Base-by-base conservation (phyloP, 2,113 vertebrate species). In the Tetrax tetrax region DNA sequence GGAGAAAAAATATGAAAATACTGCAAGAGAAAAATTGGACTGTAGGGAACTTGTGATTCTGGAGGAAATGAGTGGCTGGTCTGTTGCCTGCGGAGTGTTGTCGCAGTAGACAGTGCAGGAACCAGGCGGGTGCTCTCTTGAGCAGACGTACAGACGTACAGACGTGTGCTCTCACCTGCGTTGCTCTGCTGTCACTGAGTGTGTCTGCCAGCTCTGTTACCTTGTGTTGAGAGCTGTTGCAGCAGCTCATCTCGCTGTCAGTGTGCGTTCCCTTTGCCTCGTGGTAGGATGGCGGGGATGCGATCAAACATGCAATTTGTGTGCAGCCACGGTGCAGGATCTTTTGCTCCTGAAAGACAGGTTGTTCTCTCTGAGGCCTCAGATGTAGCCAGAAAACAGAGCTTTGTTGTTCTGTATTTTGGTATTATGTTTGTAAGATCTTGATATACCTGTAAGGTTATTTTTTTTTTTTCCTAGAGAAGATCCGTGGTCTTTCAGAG, bases 351-450 rank as follows among this genome's bases (percentile, higher is more conserved):
- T 37, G 24, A 37, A 45, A 37, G 23, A 7, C 3, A 2, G 6
- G 10, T 14, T 18, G 27, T 64, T 76, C 48, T 76, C 20, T 64
- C 28, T 7, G 33, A 53, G 28, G 51, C 51, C 16, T 59, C 25
- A 41, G 51, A 7, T 12, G 15, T 14, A 71, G 31, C 29, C 14
- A 33, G 14, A 38, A 38, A 16, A 1, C 2, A 56, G 16, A 21
- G 78, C 45, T 43, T 53, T 53, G 53, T 45, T 41, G 18, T 12
- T 66, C 25, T 60, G 12, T 5, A 2, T 28, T 31, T 65, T 47
- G 71, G 8, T 35, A 9, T 27, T 14, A 11, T 0, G 1, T 48
- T 48, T 0, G 0, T 47, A 25, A 50, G 60, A 14, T 33, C 78
- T 51, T 20, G 27, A 6, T 41, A 8, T 41, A 24, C 51, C 31